Evolutionary conservation across 1,140 invertebrate genomes (phyloP).

Genomic region (Drosophila truncata): DNA sequence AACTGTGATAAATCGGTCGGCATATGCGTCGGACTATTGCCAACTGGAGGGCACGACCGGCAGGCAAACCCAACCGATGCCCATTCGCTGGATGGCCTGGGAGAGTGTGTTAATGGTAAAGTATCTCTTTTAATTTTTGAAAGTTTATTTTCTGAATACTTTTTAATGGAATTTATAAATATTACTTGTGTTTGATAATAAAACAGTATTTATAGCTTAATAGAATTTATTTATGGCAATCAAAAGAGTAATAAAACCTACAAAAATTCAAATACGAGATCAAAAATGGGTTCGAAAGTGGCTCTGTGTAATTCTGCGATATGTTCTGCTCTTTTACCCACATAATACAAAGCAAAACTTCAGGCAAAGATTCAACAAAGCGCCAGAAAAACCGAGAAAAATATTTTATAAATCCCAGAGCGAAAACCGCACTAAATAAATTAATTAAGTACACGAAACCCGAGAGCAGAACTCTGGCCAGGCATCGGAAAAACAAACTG

Average conservation of each 20-base stretch:
- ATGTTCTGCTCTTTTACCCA: background rate
- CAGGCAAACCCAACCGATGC: slow-evolving; percentile 87
- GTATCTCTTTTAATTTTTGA: slow-evolving; percentile 10
- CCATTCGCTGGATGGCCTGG: slow-evolving; percentile 93
- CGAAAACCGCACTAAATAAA: slow-evolving; percentile 78
- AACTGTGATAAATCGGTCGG: slow-evolving; percentile 88
- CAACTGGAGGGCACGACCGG: slow-evolving; percentile 87
- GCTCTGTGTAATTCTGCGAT: background rate
- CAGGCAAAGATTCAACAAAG: slow-evolving; percentile 26
- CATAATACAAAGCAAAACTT: slow-evolving; percentile 2
- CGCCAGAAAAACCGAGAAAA: slow-evolving; percentile 44
- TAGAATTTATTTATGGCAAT: background rate
- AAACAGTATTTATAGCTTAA: background rate
- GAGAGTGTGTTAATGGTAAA: slow-evolving; percentile 93
- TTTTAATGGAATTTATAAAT: background rate
- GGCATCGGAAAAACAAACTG: slow-evolving; percentile 33
- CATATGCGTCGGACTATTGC: slow-evolving; percentile 91
- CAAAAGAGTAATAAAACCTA: no score
- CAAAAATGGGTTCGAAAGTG: background rate
- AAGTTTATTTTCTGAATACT: background rate
- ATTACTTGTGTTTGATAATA: background rate
- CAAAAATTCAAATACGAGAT: background rate
- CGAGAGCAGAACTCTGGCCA: slow-evolving; percentile 17
- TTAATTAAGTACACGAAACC: slow-evolving; percentile 76
- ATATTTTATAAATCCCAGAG: slow-evolving; percentile 75